Base-by-base conservation (phyloP, 2,113 vertebrate species). In the Macrotus californicus region DNA sequence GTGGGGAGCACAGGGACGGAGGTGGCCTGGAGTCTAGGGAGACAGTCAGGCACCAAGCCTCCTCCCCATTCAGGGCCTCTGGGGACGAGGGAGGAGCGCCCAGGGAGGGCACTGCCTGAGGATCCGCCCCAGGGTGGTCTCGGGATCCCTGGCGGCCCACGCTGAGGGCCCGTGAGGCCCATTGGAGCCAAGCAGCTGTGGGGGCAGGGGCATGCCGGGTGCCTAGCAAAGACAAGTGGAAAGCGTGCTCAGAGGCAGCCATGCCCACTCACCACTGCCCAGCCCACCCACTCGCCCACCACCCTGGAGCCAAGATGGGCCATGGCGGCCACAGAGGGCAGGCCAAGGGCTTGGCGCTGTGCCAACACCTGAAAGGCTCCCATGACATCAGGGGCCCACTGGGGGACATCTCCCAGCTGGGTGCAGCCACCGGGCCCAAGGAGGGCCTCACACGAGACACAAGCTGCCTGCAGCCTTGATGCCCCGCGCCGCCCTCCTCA, bases 331-430 rank as follows among this genome's bases (percentile, higher is more conserved):
- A 16, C 21, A 52, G 54, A 2, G 1, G 4, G 3, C 0, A 4
- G 39, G 15, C 64, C 3, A 2, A 31, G 50, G 67, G 50, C 66
- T 36, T 2, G 41, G 7, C 3, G 0, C 39, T 24, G 34, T 1
- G 3, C 48, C 6, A 0, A 9, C 64, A 31, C 75, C 54, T 13
- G 39, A 52, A 24, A 70, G 39, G 31, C 0, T 1, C 34, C 73
- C 1, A 9, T 2, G 0, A 24, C 6, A 0, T 41, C 4, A 9
- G 9, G 14, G 41, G 11, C 26, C n/a, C 3, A 0, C 34, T 1
- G 59, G 26, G 31, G 5, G 10, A 50, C 15, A 15, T 0, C 34
- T 54, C 14, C 6, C 3, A 0, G 39, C 5, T 13, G 36, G 19
- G 14, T 1, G 22, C 7, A 14, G 15, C n/a, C 22, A 7, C 22